Percentiles rank a stretch among this genome's conserved stretches.
Evolutionary conservation across 2,113 vertebrate species (phyloP).

Genomic region (Cacatua alba): DNA sequence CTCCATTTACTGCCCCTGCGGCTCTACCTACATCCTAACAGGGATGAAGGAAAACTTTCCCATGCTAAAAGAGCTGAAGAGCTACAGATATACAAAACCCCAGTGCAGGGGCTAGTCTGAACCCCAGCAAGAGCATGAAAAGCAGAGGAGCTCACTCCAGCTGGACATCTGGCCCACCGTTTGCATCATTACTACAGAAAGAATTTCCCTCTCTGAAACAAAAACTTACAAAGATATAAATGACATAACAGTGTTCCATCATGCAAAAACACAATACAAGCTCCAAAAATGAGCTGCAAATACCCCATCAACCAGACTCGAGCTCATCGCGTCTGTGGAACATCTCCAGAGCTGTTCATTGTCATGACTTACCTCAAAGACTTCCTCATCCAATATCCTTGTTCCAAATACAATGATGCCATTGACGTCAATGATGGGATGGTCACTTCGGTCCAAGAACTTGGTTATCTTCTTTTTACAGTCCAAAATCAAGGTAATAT

Average conservation of each 20-base stretch:
- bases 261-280: neutral
- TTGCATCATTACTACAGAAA: neutral
- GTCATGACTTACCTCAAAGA: conserved; percentile 88
- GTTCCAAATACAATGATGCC: conserved; percentile 97
- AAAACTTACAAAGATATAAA: neutral
- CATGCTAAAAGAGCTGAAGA: accelerated
- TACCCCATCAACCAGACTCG: neutral
- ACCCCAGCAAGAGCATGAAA: neutral
- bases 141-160: neutral
- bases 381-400: conserved; percentile 95
- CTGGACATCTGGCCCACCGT: neutral
- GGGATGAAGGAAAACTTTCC: neutral
- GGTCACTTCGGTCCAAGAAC: conserved; percentile 83
- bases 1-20: neutral
- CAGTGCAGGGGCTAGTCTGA: neutral
- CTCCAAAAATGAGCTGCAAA: neutral
- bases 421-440: conserved; percentile 90
- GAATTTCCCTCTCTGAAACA: neutral
- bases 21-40: neutral
- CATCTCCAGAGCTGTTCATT: neutral
- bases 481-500: conserved; percentile 92
- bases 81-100: neutral
- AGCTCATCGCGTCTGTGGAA: neutral
- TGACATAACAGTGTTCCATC: neutral
- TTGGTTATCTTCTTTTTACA: conserved; percentile 92